phyloP scores from a whole-genome alignment of 2,113 vertebrate species.

The Ramphastos sulfuratus region DNA sequence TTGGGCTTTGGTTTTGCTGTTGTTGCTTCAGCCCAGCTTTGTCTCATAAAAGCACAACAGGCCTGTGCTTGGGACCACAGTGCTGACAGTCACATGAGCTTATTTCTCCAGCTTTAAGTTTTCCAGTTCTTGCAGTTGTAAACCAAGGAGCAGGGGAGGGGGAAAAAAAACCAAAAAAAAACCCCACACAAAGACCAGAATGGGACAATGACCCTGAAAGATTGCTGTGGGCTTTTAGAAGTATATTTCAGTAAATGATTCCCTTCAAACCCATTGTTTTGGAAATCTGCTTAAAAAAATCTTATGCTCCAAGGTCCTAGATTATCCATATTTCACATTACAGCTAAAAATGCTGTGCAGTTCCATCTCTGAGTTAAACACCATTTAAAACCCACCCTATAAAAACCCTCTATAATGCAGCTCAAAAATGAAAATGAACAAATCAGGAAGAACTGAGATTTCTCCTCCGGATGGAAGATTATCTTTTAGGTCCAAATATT shows the following conservation, averaged over 20 bases:
- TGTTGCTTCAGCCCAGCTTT: neutral
- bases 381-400: neutral
- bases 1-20: neutral
- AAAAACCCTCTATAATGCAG: neutral
- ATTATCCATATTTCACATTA: neutral
- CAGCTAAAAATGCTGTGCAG: neutral
- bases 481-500: neutral
- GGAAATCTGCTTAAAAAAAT: slow-evolving; percentile 1
- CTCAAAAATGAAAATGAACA: neutral
- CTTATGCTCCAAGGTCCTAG: neutral
- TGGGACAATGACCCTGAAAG: neutral
- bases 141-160: too few species aligned
- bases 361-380: neutral
- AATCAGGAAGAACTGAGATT: neutral
- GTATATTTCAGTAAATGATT: neutral
- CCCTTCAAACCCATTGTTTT: neutral
- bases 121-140: neutral
- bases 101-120: neutral
- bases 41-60: neutral
- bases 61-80: neutral
- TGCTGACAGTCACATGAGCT: neutral
- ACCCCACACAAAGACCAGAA: neutral
- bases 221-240: neutral
- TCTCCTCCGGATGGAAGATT: neutral
- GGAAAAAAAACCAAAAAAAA: too few species aligned